Percentiles rank a stretch among this genome's conserved stretches.
These are phyloP conservation scores for Pollenia amentaria DNA, from an alignment of 2,888 invertebrate genomes.

Conservation along the genomic window DNA sequence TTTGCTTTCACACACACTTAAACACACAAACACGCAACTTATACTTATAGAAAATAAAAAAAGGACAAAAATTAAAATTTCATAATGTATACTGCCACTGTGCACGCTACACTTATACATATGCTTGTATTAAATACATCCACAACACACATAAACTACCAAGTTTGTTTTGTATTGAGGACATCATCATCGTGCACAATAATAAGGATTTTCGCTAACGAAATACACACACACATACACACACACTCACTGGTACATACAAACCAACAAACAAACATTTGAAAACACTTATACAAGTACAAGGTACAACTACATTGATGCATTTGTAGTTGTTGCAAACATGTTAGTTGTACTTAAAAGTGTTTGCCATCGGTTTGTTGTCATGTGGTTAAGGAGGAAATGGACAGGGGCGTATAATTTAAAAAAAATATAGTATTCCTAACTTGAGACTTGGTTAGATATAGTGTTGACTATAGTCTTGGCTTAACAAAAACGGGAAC, in stretches of 20 bases:
- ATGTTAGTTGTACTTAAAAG: slow-evolving; percentile 40
- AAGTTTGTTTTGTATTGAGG: slow-evolving; percentile 65
- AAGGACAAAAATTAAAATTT: slow-evolving; percentile 16
- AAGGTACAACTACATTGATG: slow-evolving; percentile 32
- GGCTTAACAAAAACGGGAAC: background rate
- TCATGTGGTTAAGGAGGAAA: slow-evolving; percentile 25
- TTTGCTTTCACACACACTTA: background rate
- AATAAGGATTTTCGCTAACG: slow-evolving; percentile 56
- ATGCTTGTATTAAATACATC: background rate
- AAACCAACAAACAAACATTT: background rate
- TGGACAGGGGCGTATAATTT: background rate
- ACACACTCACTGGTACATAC: background rate
- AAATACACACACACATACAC: slow-evolving; percentile 10
- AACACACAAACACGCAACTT: slow-evolving; percentile 51
- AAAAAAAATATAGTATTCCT: too few species aligned
- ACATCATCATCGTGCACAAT: slow-evolving; percentile 54
- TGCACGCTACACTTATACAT: slow-evolving; percentile 41
- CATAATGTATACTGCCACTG: slow-evolving; percentile 41
- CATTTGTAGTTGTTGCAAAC: slow-evolving; percentile 49
- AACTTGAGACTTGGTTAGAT: too few species aligned
- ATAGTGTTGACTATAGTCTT: too few species aligned
- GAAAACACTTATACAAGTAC: background rate
- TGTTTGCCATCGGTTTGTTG: slow-evolving; percentile 52
- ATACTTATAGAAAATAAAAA: slow-evolving; percentile 24
- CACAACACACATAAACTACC: slow-evolving; percentile 5